Conservation (phyloP, 2,888 invertebrate genomes). For the Trissolcus japonicus region DNA sequence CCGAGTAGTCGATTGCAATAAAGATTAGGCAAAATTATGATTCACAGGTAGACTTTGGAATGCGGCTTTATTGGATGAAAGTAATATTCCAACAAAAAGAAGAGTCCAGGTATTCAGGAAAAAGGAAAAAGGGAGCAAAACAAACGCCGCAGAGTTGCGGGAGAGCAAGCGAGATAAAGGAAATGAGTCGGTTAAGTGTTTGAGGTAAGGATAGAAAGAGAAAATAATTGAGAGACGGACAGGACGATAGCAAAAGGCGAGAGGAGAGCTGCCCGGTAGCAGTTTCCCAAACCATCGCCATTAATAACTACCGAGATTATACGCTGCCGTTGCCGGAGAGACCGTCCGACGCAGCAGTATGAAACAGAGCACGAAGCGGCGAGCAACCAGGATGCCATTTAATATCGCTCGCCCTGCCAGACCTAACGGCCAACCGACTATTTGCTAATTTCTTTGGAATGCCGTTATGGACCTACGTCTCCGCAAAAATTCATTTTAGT, state of each 20-base stretch:
- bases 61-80: slow-evolving; percentile 68
- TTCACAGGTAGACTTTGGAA: slow-evolving; percentile 67
- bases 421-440: slow-evolving; percentile 65
- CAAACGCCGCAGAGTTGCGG: slow-evolving; percentile 39
- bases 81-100: slow-evolving; percentile 59
- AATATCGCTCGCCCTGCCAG: slow-evolving; percentile 67
- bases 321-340: slow-evolving; percentile 67
- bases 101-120: background rate
- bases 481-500: slow-evolving; percentile 53
- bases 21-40: slow-evolving; percentile 49
- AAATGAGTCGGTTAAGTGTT: slow-evolving; percentile 52
- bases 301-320: slow-evolving; percentile 76
- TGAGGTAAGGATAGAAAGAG: slow-evolving; percentile 53
- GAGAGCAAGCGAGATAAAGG: slow-evolving; percentile 45
- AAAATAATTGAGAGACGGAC: slow-evolving; percentile 54
- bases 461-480: slow-evolving; percentile 57
- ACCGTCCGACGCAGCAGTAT: slow-evolving; percentile 59
- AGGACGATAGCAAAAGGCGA: slow-evolving; percentile 57
- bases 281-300: slow-evolving; percentile 76
- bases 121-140: slow-evolving; percentile 20
- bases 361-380: slow-evolving; percentile 58
- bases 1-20: slow-evolving; percentile 38
- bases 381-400: slow-evolving; percentile 67
- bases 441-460: slow-evolving; percentile 70
- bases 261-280: slow-evolving; percentile 73